Base-by-base conservation (phyloP, 2,797 vertebrate species). In the Neosilurus hyrtlii region DNA sequence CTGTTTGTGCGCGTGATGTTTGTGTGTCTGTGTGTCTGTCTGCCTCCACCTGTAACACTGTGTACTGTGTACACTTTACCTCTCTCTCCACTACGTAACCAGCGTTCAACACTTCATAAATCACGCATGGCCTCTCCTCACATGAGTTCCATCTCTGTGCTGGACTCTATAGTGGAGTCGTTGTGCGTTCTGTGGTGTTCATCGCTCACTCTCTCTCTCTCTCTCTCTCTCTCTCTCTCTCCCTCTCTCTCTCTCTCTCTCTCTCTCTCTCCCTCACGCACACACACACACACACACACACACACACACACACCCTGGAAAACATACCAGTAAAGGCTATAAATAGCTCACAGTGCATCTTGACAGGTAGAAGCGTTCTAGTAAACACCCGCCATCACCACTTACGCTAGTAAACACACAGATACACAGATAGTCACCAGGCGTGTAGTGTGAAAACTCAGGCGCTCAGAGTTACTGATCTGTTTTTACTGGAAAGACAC, bases 81-180 rank as follows among this genome's bases (percentile, higher is more conserved):
- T 88, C 78, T 77, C 83, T 81, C 81, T 91, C 89, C 10, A 88
- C 88, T 88, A 91, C 90, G 86, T 86, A 87, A 91, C 92, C 80
- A 90, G 91, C 90, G 88, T 90, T 93, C 93, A 91, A 89, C 93
- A 93, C 92, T 91, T 89, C 93, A 93, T 94, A 93, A 94, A 94
- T 94, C 92, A 93, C 63, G 89, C 91, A 90, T 84, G 91, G 86
- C 86, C 92, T 86, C 88, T 93, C 91, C 90, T 86, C 86, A 14
- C 89, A 90, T 87, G 89, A 90, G 90, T 93, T 89, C 89, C 86
- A 89, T 88, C 37, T 43, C 37, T 43, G 37, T 43, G 37, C 37
- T 43, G 37, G 37, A 43, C 6, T 43, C 37, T 43, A 43, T 43
- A 43, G 37, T 43, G 37, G 37, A 43, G 37, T 43, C 6, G 37